Conservation (phyloP, 2,888 invertebrate species). For the Ochlodes sylvanus region DNA sequence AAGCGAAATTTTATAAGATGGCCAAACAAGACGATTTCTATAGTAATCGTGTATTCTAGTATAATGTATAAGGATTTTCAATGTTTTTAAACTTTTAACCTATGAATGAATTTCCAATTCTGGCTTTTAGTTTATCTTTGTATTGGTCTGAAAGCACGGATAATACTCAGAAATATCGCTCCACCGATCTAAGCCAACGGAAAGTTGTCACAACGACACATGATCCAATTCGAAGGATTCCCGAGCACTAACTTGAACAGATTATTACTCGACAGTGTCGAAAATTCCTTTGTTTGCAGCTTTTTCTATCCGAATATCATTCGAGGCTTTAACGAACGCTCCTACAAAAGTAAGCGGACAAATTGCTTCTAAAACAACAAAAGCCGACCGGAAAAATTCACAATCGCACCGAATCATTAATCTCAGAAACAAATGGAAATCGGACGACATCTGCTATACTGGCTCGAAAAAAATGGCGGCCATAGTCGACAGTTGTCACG, state of each 20-base stretch:
- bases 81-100: no score
- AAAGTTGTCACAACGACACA: background rate
- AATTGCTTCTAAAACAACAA: slow-evolving; percentile 86
- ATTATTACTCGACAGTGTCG: slow-evolving; percentile 43
- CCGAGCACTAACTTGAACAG: slow-evolving; percentile 24
- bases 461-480: slow-evolving; percentile 79
- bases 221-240: background rate
- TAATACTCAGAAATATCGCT: slow-evolving; percentile 3
- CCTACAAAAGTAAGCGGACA: slow-evolving; percentile 83
- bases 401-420: slow-evolving; percentile 85
- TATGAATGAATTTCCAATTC: no score
- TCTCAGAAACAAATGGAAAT: slow-evolving; percentile 86
- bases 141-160: background rate
- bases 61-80: no score
- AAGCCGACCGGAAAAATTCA: slow-evolving; percentile 85
- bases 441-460: slow-evolving; percentile 84
- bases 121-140: background rate
- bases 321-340: slow-evolving; percentile 79
- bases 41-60: no score
- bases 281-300: slow-evolving; percentile 56
- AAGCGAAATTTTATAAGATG: no score
- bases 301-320: slow-evolving; percentile 77
- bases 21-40: no score
- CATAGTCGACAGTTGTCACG: slow-evolving; percentile 85
- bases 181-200: background rate